phyloP scores from a whole-genome alignment of 2,888 invertebrate genomes.

The Tachina lurida region DNA sequence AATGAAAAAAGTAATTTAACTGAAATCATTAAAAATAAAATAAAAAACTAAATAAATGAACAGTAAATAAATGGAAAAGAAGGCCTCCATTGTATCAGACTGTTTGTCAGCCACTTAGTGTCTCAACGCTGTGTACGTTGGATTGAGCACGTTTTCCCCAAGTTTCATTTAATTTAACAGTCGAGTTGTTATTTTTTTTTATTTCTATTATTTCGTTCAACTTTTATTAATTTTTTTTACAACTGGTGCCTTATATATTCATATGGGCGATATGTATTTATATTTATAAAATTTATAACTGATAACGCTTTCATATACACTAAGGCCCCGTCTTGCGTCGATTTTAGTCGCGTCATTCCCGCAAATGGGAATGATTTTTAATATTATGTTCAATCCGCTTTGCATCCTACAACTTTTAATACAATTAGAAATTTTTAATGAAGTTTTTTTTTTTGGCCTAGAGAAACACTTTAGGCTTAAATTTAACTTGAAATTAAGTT shows the following conservation, averaged over 20 bases:
- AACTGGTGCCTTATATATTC: conserved; percentile 43
- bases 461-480: too few species aligned
- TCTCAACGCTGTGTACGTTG: conserved; percentile 59
- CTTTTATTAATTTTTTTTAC: conserved; percentile 22
- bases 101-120: conserved; percentile 67
- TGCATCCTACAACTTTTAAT: too few species aligned
- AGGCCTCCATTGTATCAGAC: conserved; percentile 65
- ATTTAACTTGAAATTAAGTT: too few species aligned
- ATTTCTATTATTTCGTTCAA: conserved; percentile 7
- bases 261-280: conserved; percentile 14
- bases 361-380: too few species aligned
- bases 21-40: conserved; percentile 9
- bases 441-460: too few species aligned
- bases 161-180: conserved; percentile 63
- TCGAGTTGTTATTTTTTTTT: conserved; percentile 56
- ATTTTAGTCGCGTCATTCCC: too few species aligned
- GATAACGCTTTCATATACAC: conserved; percentile 22
- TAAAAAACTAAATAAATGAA: conserved; percentile 39
- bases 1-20: conserved; percentile 18
- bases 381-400: too few species aligned
- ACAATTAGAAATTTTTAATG: too few species aligned
- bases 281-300: conserved; percentile 11
- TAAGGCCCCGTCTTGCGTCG: too few species aligned
- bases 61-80: conserved; percentile 54
- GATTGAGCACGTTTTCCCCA: conserved; percentile 61